These are phyloP conservation scores for Babyrousa celebensis DNA, from an alignment of 2,797 vertebrate genomes.

Conservation along the genomic window DNA sequence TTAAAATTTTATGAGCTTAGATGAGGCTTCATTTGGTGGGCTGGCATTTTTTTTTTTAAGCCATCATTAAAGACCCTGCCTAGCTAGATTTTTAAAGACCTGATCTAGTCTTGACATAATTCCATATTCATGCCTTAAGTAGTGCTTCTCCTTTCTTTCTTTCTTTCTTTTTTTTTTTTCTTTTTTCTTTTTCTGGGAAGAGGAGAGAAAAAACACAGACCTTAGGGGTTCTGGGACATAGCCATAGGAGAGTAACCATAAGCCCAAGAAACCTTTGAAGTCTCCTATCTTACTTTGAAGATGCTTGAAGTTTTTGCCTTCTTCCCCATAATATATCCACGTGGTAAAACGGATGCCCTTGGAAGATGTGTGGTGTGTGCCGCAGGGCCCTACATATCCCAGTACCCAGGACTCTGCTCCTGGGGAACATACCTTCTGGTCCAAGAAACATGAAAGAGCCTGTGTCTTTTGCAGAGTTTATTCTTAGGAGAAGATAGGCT, in stretches of 20 bases:
- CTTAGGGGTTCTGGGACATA: not conserved
- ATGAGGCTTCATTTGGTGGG: not conserved
- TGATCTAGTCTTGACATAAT: not conserved
- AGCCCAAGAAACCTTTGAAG: slow-evolving; percentile 25
- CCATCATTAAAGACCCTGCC: not conserved
- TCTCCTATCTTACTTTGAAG: slow-evolving; percentile 8
- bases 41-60: not conserved
- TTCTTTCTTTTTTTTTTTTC: not conserved
- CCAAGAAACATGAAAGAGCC: not conserved
- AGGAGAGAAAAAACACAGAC: not conserved
- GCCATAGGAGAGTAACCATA: not conserved
- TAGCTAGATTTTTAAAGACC: not conserved
- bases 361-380: not conserved
- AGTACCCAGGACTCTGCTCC: not conserved
- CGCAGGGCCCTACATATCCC: not conserved
- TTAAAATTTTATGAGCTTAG: not conserved
- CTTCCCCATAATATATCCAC: not conserved
- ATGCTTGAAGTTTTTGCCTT: not conserved
- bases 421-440: not conserved
- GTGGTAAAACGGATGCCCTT: not conserved
- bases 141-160: not conserved
- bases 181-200: not conserved
- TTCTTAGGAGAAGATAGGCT: not conserved
- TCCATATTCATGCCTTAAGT: not conserved
- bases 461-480: not conserved